Base-by-base conservation (phyloP, 2,797 vertebrate genomes). In the Phalloptychus januarius region DNA sequence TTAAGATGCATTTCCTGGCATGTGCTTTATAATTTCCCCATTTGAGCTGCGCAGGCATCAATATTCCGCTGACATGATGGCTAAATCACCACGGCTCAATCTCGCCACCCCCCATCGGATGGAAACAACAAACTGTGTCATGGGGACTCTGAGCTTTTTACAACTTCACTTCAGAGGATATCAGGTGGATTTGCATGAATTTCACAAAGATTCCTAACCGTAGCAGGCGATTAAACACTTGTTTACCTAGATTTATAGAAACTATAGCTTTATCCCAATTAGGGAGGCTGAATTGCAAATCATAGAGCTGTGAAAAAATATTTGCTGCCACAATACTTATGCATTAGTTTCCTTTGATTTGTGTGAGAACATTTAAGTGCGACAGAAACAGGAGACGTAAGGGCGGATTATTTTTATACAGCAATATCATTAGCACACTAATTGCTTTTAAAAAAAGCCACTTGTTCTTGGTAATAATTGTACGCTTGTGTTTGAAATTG, bases 1-100 rank as follows among this genome's bases (percentile, higher is more conserved):
- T 95, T 95, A 94, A 94, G 94, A 94, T 93, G 95, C 92, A 93
- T 93, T 95, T 94, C 93, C 93, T 93, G 84, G 81, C 89, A 84
- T 79, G 79, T 79, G 85, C 88, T 90, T 91, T 83, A 92, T 92
- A 91, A 93, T 94, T 94, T 93, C 88, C 90, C 87, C 86, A 88
- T 92, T 91, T 85, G 88, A 91, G 91, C 79, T 40, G 38, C 20
- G 77, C 87, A 31, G 77, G 85, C 92, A 94, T 95, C 95, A 94
- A 94, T 95, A 94, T 94, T 93, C 90, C 71, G 74, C 90, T 92
- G 92, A 95, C 92, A 78, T 86, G 88, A 89, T 61, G 83, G 85
- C 82, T 89, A 91, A 91, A 91, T 92, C 91, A 88, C 90, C 65
- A 6, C 84, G 79, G 80, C 88, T 92, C 87, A 84, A 87, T 92